A percentile compares a stretch with the other conserved stretches of the same genome.
Conservation (phyloP, 2,113 vertebrate genomes). For the Cyrtonyx montezumae region DNA sequence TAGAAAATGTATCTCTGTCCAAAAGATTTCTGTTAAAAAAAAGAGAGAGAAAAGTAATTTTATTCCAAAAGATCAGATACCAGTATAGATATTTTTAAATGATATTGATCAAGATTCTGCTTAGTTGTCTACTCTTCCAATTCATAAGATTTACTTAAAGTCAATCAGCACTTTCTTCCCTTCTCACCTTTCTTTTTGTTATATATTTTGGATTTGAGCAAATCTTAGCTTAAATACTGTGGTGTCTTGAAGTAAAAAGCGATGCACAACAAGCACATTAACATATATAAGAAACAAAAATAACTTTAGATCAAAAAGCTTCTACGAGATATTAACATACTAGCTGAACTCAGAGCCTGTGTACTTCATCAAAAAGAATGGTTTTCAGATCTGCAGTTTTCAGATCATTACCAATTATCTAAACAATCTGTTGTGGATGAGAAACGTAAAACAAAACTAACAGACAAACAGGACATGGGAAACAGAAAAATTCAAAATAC, state of each 20-base stretch:
- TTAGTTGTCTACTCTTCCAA: neutral
- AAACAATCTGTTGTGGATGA: neutral
- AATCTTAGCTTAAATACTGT: neutral
- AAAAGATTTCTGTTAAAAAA: slow-evolving; percentile 82
- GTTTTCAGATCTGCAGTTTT: neutral
- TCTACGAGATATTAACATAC: neutral
- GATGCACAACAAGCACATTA: neutral
- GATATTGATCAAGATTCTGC: neutral
- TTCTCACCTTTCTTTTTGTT: neutral
- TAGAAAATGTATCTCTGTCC: slow-evolving; percentile 96
- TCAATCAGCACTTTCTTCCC: neutral
- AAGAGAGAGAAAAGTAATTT: neutral
- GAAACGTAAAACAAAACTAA: neutral
- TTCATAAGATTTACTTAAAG: neutral
- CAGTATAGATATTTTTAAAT: neutral
- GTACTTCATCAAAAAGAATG: neutral
- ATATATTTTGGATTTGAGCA: neutral
- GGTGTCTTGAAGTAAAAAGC: neutral
- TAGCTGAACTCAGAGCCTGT: neutral
- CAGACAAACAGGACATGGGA: neutral
- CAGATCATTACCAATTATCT: neutral
- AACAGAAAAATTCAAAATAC: neutral
- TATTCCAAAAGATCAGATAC: neutral
- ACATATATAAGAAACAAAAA: neutral
- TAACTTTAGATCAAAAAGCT: neutral